These are phyloP conservation scores for Synergus laeviventris DNA, from an alignment of 2,888 invertebrate genomes.

Conservation along the genomic window DNA sequence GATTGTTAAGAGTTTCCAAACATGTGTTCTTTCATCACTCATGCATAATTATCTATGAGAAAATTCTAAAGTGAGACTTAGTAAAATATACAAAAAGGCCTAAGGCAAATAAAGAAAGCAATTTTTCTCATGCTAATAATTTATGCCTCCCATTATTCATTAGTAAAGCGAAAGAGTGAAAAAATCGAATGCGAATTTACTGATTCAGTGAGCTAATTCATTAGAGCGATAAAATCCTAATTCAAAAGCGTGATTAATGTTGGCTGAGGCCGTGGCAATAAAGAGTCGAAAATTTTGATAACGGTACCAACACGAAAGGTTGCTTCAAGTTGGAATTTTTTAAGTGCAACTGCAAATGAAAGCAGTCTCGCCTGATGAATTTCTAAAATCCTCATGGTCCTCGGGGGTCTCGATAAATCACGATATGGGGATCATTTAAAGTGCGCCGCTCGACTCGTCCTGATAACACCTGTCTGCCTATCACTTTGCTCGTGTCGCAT, in stretches of 20 bases:
- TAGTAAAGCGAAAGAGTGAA: constrained; percentile 9
- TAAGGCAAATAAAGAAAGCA: neutral
- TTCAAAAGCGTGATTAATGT: constrained; percentile 36
- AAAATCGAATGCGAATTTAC: neutral
- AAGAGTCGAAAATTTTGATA: constrained; percentile 21
- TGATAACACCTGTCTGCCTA: constrained; percentile 58
- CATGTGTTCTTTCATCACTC: neutral
- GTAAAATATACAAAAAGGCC: neutral
- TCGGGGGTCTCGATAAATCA: constrained; percentile 59
- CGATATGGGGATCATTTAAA: constrained; percentile 59
- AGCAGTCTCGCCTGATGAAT: constrained; percentile 50
- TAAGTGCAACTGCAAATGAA: constrained; percentile 27
- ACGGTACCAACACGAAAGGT: constrained; percentile 23
- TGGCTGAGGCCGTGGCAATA: constrained; percentile 2
- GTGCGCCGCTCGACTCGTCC: constrained; percentile 50
- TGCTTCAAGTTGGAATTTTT: constrained; percentile 17
- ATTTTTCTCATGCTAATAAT: constrained; percentile 6
- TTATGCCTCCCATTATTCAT: constrained; percentile 25
- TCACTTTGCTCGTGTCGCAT: constrained; percentile 47
- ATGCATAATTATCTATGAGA: neutral
- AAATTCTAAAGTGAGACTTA: neutral
- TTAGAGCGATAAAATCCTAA: constrained; percentile 37
- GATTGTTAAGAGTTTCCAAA: neutral
- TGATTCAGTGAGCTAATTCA: constrained; percentile 33
- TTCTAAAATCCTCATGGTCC: constrained; percentile 45